These are phyloP conservation scores for Crepidodera aurea DNA, from an alignment of 2,888 invertebrate genomes.

Conservation along the genomic window DNA sequence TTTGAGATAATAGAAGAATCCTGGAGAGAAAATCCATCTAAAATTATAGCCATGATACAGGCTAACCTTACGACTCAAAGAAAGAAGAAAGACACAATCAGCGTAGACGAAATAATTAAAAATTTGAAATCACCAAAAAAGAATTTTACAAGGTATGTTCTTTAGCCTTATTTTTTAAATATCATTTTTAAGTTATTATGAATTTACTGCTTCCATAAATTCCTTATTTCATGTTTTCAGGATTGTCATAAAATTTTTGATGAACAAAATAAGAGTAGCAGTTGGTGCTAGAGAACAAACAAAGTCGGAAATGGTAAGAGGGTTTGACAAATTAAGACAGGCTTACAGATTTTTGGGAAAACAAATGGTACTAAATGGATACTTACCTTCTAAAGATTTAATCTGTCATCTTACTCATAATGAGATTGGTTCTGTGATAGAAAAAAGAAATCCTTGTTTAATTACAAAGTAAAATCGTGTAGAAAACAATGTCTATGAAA, in stretches of 20 bases:
- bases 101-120: constrained; percentile 63
- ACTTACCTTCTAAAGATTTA: constrained; percentile 70
- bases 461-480: constrained; percentile 66
- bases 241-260: constrained; percentile 66
- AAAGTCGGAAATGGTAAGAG: constrained; percentile 67
- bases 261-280: constrained; percentile 69
- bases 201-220: too few species aligned
- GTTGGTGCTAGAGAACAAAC: constrained; percentile 73
- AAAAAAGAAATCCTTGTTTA: constrained; percentile 64
- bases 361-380: constrained; percentile 68
- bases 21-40: constrained; percentile 71
- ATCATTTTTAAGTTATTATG: neutral
- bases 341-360: constrained; percentile 68
- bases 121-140: constrained; percentile 65
- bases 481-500: neutral
- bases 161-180: neutral
- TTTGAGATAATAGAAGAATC: constrained; percentile 72
- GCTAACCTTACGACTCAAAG: constrained; percentile 59
- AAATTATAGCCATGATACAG: constrained; percentile 71
- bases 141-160: constrained; percentile 60
- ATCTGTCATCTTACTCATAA: constrained; percentile 73
- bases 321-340: constrained; percentile 68
- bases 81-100: constrained; percentile 47
- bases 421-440: constrained; percentile 70
- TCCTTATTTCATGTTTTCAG: constrained; percentile 57